Percentiles rank a stretch among this genome's conserved stretches.
phyloP scores from a whole-genome alignment of 2,888 invertebrate genomes.

The Diabrotica balteata region DNA sequence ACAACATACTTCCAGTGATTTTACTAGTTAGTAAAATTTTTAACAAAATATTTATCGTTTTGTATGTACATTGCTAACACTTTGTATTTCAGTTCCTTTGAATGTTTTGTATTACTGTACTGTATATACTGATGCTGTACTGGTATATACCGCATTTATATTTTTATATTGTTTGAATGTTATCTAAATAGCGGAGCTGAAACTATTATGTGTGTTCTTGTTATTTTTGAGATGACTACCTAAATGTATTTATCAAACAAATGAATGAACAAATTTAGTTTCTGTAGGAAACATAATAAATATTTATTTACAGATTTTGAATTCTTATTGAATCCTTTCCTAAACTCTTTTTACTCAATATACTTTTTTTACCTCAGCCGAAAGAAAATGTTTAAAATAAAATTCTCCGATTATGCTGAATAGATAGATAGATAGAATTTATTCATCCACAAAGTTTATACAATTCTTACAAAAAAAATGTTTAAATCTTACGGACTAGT shows the following conservation, averaged over 20 bases:
- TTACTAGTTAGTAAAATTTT: neutral
- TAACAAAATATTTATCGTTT: neutral
- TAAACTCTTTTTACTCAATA: too few relatives aligned
- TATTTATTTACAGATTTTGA: constrained; percentile 16
- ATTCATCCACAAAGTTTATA: too few relatives aligned
- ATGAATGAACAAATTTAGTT: constrained; percentile 7
- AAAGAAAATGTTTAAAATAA: too few relatives aligned
- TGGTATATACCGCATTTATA: constrained; percentile 11
- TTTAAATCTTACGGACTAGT: too few relatives aligned
- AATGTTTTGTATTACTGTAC: neutral
- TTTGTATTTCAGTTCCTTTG: neutral
- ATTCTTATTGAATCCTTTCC: neutral
- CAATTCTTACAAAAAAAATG: too few relatives aligned
- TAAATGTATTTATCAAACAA: constrained; percentile 11
- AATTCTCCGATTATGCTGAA: too few relatives aligned
- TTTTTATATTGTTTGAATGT: constrained; percentile 21
- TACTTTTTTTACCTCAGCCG: too few relatives aligned
- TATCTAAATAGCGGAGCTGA: constrained; percentile 11
- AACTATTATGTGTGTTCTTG: constrained; percentile 2
- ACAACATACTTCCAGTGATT: neutral
- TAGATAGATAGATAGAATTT: too few relatives aligned
- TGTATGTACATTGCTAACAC: neutral
- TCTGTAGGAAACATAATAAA: constrained; percentile 15
- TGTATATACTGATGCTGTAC: neutral
- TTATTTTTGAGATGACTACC: constrained; percentile 16